A percentile compares a stretch with the other conserved stretches of the same genome.
Conservation (phyloP, 2,113 vertebrate species). For the Sebastes schlegelii region DNA sequence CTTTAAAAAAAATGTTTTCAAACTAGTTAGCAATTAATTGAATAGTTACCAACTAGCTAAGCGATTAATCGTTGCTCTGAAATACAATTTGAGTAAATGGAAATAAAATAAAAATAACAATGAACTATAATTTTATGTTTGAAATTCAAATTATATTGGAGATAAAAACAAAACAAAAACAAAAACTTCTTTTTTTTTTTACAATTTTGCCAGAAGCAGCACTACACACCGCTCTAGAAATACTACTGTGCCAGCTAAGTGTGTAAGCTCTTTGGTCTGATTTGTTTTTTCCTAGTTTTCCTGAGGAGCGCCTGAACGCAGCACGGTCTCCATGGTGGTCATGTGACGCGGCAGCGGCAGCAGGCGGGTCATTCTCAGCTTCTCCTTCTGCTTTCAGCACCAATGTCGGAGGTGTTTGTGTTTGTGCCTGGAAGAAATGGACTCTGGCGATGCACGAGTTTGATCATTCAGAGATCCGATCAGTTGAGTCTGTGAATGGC, state of each 20-base stretch:
- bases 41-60: too few species aligned
- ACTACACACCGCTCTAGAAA: too few species aligned
- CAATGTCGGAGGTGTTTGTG: conserved; percentile 76
- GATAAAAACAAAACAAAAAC: neutral
- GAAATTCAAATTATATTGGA: neutral
- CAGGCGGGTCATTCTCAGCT: conserved; percentile 54
- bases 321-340: conserved; percentile 40
- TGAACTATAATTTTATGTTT: neutral
- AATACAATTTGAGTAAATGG: neutral
- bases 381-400: conserved; percentile 52
- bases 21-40: too few species aligned
- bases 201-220: too few species aligned
- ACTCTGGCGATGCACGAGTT: conserved; percentile 85
- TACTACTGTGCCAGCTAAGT: neutral
- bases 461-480: conserved; percentile 84
- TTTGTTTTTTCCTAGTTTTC: neutral
- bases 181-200: too few species aligned
- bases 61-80: too few species aligned
- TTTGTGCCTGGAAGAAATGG: conserved; percentile 80
- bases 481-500: conserved; percentile 94
- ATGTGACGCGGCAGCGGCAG: conserved; percentile 60
- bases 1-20: too few species aligned
- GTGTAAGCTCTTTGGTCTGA: neutral
- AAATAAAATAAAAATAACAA: neutral
- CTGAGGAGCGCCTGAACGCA: conserved; percentile 39